Percentiles rank a stretch among this genome's conserved stretches.
Evolutionary conservation across 2,113 vertebrate species (phyloP).

Genomic region (Hepsetus odoe): DNA sequence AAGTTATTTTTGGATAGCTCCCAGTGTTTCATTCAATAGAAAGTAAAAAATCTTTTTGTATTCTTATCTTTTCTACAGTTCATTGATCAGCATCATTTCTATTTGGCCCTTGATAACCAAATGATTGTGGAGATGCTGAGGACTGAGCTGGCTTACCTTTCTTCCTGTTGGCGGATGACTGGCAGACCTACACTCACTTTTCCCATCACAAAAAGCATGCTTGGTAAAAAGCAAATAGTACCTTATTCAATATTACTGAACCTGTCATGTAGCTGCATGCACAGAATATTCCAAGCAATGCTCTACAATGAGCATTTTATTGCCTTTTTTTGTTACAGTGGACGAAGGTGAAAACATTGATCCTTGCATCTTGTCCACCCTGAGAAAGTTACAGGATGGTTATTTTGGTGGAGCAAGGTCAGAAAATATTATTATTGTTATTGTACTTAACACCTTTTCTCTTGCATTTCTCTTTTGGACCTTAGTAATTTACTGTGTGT

Average conservation of each 20-base stretch:
- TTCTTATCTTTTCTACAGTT: slow-evolving; percentile 74
- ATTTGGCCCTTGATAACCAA: slow-evolving; percentile 95
- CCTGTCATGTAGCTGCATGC: background rate
- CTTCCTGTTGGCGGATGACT: slow-evolving; percentile 96
- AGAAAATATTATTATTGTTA: background rate
- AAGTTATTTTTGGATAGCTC: too few relatives aligned
- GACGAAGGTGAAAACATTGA: slow-evolving; percentile 90
- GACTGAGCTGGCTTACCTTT: slow-evolving; percentile 92
- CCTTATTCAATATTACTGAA: background rate
- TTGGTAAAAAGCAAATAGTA: slow-evolving; percentile 69
- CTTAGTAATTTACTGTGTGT: background rate
- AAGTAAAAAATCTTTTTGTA: background rate
- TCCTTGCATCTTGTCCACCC: slow-evolving; percentile 87
- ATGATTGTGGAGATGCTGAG: slow-evolving; percentile 99
- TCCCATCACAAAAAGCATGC: slow-evolving; percentile 93
- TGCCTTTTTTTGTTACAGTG: slow-evolving; percentile 70
- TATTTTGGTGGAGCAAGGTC: slow-evolving; percentile 98
- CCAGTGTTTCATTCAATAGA: too few relatives aligned
- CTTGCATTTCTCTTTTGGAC: too few relatives aligned
- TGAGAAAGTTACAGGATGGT: slow-evolving; percentile 94
- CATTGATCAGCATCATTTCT: slow-evolving; percentile 97
- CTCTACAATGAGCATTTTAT: background rate
- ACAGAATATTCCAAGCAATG: background rate
- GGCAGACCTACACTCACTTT: slow-evolving; percentile 93
- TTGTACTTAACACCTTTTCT: background rate